phyloP scores from a whole-genome alignment of 2,888 invertebrate genomes.

The Acanthosepion lycidas region DNA sequence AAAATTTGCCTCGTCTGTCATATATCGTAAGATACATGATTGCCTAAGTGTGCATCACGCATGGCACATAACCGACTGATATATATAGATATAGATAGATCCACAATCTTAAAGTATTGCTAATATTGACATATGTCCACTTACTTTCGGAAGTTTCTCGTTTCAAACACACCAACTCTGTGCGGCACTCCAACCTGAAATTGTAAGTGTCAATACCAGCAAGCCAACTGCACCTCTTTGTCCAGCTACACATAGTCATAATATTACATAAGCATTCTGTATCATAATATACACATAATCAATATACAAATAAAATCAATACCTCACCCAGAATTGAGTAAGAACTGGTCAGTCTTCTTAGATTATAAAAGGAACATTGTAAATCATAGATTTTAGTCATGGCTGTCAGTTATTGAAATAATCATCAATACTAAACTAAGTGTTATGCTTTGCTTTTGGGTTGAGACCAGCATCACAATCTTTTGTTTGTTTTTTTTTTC shows the following conservation, averaged over 20 bases:
- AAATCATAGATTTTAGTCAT: neutral
- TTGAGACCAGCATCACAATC: neutral
- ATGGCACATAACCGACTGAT: too few relatives aligned
- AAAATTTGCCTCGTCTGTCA: too few relatives aligned
- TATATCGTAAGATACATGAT: too few relatives aligned
- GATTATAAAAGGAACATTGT: neutral
- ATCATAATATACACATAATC: neutral
- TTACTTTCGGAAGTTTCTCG: neutral
- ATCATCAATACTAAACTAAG: neutral
- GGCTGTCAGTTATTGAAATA: slow-evolving; percentile 1
- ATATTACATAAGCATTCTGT: slow-evolving; percentile 33
- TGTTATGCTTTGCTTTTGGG: neutral
- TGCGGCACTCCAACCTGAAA: neutral
- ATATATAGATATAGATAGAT: too few relatives aligned
- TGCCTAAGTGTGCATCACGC: too few relatives aligned
- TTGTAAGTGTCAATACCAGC: neutral
- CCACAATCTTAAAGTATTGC: neutral
- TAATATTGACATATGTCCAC: neutral
- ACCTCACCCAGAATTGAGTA: neutral
- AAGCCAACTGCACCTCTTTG: neutral
- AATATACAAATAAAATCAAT: neutral
- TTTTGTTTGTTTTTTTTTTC: neutral
- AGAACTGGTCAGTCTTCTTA: neutral
- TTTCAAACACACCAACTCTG: neutral
- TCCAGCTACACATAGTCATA: neutral